Evolutionary conservation across 2,113 vertebrate genomes (phyloP), one percentile per base, ranked within the genome.

Genomic region (Aplodontia rufa): DNA sequence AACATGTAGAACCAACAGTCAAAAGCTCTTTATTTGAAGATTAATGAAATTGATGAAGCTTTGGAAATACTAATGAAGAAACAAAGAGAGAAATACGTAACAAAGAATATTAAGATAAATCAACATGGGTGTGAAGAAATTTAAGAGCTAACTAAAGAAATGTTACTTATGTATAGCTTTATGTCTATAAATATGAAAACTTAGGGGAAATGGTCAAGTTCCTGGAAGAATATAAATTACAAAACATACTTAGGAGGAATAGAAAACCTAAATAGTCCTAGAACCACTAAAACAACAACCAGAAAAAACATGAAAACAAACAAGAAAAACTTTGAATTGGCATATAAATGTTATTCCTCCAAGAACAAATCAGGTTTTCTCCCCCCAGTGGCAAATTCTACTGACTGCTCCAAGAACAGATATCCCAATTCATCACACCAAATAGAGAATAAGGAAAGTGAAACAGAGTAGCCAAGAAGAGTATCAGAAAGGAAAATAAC

Each of bases 171-270:
- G 24, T 66, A 81, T 74, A 42, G 71, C 17, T 79, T 47, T 51
- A n/a, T 32, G 24, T 90, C 40, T 87, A 68, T 66, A 66, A 87
- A 75, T 74, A 47, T 87, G 66, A 81, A 95, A 87, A 66, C 64
- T 66, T 66, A 58, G 37, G 47, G 28, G 66, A 64, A 87, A 86
- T 72, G 75, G 45, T 64, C 47, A 58, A 66, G 66, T 91, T 81
- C 35, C 53, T 53, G 26, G 71, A 53, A 90, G 78, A 90, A 72
- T 60, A 53, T 17, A 91, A 26, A 79, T 79, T 79, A 94, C 10
- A 85, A 94, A 81, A n/a, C 6, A 53, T 35, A 62, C 40, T 35
- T 62, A 74, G n/a, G 66, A 89, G 10, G 87, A 74, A 71, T 1
- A 40, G 49, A 71, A 74, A 90, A 88, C 7, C 32, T 35, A 47